Evolutionary conservation across 1,140 invertebrate species (phyloP).

Genomic region (Formica selysi): DNA sequence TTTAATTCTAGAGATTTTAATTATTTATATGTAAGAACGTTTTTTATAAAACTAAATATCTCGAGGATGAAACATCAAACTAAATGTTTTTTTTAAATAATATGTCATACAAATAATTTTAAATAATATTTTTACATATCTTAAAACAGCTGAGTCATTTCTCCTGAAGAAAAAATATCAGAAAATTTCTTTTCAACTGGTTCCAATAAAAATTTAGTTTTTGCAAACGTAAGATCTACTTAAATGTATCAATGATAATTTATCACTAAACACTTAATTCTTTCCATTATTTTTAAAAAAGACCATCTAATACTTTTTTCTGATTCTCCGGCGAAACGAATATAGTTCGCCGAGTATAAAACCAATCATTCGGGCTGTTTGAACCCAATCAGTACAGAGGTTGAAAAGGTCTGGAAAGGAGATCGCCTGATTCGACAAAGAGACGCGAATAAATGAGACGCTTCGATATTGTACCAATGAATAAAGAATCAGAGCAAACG

Average conservation of each 20-base stretch:
- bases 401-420: slow-evolving; percentile 35
- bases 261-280: background rate
- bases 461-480: slow-evolving; percentile 69
- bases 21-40: background rate
- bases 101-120: background rate
- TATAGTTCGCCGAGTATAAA: slow-evolving; percentile 59
- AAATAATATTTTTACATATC: background rate
- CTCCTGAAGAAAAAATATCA: background rate
- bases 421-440: slow-evolving; percentile 80
- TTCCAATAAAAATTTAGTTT: background rate
- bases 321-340: slow-evolving; percentile 5
- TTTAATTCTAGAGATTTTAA: background rate
- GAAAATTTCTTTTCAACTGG: background rate
- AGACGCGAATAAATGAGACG: slow-evolving; percentile 82
- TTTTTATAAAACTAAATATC: background rate
- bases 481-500: slow-evolving; percentile 51
- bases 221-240: background rate
- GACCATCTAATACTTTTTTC: slow-evolving; percentile 2
- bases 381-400: slow-evolving; percentile 27
- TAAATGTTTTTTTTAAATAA: background rate
- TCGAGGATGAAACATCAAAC: background rate
- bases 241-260: slow-evolving; percentile 13
- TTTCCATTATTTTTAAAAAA: slow-evolving; percentile 6
- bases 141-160: background rate
- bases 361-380: slow-evolving; percentile 73